Conservation (phyloP, 2,113 vertebrate species). For the Columba janthina region DNA sequence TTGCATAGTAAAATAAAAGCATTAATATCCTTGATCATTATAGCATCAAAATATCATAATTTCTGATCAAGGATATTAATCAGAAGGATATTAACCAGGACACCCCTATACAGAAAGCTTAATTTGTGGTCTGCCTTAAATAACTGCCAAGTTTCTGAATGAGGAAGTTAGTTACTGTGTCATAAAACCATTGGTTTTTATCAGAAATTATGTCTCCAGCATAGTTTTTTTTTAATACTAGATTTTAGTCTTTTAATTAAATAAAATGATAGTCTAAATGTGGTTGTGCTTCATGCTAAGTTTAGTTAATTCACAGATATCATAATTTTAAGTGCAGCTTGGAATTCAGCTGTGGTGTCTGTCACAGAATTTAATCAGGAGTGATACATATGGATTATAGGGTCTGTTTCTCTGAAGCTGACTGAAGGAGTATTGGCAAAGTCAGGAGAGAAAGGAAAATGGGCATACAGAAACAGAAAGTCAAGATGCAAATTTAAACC, state of each 20-base stretch:
- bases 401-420: not conserved
- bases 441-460: not conserved
- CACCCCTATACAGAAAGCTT: not conserved
- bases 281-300: not conserved
- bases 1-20: not conserved
- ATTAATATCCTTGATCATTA: not conserved
- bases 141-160: not conserved
- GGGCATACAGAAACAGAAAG: not conserved
- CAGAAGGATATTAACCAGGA: too few species aligned
- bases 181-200: not conserved
- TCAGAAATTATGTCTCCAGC: not conserved
- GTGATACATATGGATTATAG: not conserved
- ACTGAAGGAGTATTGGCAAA: not conserved
- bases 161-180: not conserved
- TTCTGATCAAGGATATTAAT: too few species aligned
- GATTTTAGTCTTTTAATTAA: not conserved
- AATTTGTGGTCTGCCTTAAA: not conserved
- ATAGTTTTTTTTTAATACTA: not conserved
- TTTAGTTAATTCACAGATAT: not conserved
- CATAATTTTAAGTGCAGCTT: not conserved
- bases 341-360: not conserved
- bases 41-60: not conserved
- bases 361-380: not conserved
- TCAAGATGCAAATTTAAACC: not conserved
- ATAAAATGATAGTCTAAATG: not conserved